Percentiles rank a stretch among this genome's conserved stretches.
These are phyloP conservation scores for Brachionus plicatilis DNA, from an alignment of 1,140 invertebrate species.

Conservation along the genomic window DNA sequence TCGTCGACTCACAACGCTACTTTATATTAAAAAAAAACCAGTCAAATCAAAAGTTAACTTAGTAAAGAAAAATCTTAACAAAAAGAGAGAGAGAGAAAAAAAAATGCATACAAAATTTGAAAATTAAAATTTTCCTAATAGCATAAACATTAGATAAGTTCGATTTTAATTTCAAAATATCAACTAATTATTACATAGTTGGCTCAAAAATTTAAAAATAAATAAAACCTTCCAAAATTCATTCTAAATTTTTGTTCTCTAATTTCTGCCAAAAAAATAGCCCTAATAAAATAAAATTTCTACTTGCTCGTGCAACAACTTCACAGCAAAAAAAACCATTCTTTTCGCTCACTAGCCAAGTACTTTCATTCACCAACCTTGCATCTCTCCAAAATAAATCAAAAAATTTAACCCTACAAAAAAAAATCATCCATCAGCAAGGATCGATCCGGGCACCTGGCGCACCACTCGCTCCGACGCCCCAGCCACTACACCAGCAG, in stretches of 20 bases:
- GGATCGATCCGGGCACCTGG: not conserved
- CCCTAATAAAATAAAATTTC: too few relatives aligned
- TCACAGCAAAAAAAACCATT: too few relatives aligned
- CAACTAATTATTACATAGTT: not conserved
- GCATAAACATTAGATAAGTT: not conserved
- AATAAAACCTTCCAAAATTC: not conserved
- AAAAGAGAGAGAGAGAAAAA: too few relatives aligned
- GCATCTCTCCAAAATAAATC: too few relatives aligned
- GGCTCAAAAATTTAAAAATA: not conserved
- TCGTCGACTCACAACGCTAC: too few relatives aligned
- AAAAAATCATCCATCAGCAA: not conserved
- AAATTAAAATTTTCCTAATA: not conserved
- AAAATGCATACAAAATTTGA: not conserved
- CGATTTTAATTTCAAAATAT: not conserved
- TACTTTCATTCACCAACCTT: too few relatives aligned
- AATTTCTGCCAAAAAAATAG: too few relatives aligned
- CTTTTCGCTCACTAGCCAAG: too few relatives aligned
- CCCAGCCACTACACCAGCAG: not conserved
- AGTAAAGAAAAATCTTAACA: not conserved
- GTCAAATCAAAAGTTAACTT: not conserved
- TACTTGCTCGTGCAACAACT: too few relatives aligned
- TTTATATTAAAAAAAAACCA: too few relatives aligned
- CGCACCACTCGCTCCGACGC: not conserved
- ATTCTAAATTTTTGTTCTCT: too few relatives aligned
- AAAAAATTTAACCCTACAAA: too few relatives aligned